Evolutionary conservation across 2,797 vertebrate genomes (phyloP), one percentile per base, ranked within the genome.

Genomic region (Hypotaenidia philippensis): DNA sequence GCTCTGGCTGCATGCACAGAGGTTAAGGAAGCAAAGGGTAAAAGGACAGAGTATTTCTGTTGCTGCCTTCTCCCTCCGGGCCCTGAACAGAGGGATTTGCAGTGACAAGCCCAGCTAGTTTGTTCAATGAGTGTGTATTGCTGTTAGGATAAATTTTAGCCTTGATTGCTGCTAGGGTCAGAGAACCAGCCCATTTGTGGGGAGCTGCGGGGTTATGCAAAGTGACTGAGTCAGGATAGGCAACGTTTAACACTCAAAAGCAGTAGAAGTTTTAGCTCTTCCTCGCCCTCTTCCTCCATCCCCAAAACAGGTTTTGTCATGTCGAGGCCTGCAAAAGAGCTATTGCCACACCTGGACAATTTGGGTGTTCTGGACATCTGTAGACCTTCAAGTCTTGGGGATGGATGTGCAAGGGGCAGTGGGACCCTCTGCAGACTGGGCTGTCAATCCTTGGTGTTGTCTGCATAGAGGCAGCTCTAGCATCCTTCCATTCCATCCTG

Each of bases 151-250:
- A 61, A 12, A 25, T 64, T 60, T 77, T 55, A 57, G 22, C 52
- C 38, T 49, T 29, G 29, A 21, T 57, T 77, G 11, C 47, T 77
- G 41, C 38, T 70, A 50, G 53, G 38, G 61, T 61, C 1, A 5
- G 56, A 64, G 78, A 31, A 12, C 20, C 53, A 66, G 29, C 25
- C 27, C 17, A 38, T 29, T 32, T 26, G 32, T 16, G 53, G 21
- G 53, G 57, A 75, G 23, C 34, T 31, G 26, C 7, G 9, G 27
- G 57, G 5, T 83, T 50, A 19, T 13, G 53, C 49, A 70, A 41
- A 65, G 13, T 0, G 0, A 15, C 74, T 0, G 7, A 36, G 74
- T 31, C 25, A 63, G 53, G n/a, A 22, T 32, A 26, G 34, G 32
- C 56, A 52, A 44, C 41, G 21, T 31, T 70, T 32, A 36, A 19